Evolutionary conservation across 2,888 invertebrate genomes (phyloP).

Genomic region (Hyppa rectilinea): DNA sequence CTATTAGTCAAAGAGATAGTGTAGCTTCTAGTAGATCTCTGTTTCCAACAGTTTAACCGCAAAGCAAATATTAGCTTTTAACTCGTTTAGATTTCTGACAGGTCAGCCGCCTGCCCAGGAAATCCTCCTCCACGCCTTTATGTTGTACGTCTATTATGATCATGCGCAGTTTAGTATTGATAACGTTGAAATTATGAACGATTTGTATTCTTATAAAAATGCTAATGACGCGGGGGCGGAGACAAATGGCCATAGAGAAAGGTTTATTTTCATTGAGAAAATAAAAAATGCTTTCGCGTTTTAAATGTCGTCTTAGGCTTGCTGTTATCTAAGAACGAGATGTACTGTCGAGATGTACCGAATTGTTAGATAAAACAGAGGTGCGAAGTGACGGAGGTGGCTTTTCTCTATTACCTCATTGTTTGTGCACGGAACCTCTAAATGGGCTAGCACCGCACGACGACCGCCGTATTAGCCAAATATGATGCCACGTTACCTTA

Average conservation of each 20-base stretch:
- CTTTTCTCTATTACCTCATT: constrained; percentile 64
- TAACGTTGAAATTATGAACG: constrained; percentile 20
- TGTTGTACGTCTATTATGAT: constrained; percentile 6
- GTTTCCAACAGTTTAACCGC: constrained; percentile 13
- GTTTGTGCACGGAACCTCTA: constrained; percentile 47
- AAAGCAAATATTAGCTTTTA: constrained; percentile 37
- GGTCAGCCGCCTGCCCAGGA: background rate
- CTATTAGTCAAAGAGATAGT: constrained; percentile 36
- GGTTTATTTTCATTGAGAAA: constrained; percentile 16
- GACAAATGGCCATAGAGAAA: constrained; percentile 21
- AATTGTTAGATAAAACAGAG: constrained; percentile 57
- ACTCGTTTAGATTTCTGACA: constrained; percentile 9
- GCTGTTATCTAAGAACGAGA: constrained; percentile 56
- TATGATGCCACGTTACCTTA: constrained; percentile 33
- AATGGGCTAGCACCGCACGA: constrained; percentile 21
- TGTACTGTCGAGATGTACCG: constrained; percentile 37
- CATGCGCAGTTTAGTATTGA: constrained; percentile 11
- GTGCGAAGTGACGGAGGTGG: constrained; percentile 48
- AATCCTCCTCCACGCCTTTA: background rate
- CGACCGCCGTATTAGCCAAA: constrained; percentile 20
- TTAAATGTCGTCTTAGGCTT: constrained; percentile 25
- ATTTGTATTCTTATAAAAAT: constrained; percentile 35
- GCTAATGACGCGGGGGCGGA: constrained; percentile 34
- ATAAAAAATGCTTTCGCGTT: constrained; percentile 3
- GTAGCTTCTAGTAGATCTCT: constrained; percentile 25